A percentile compares a stretch with the other conserved stretches of the same genome.
These are phyloP conservation scores for Melanotaenia maccullochi DNA, from an alignment of 2,797 vertebrate species.

Conservation along the genomic window DNA sequence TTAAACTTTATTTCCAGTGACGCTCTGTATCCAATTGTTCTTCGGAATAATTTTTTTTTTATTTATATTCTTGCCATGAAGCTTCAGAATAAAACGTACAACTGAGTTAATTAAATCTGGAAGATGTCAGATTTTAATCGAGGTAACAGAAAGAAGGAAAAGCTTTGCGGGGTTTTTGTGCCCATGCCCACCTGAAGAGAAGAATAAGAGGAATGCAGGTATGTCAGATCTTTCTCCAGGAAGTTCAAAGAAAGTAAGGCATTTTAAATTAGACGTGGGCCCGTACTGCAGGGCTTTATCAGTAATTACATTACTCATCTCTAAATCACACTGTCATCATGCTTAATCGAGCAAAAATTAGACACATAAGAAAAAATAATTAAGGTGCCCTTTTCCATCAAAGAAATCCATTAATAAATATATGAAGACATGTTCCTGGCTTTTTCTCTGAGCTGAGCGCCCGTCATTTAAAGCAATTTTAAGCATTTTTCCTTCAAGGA, in stretches of 20 bases:
- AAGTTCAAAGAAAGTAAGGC: constrained; percentile 72
- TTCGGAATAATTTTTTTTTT: constrained; percentile 64
- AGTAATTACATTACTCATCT: constrained; percentile 78
- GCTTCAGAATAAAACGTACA: constrained; percentile 56
- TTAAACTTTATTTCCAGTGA: constrained; percentile 58
- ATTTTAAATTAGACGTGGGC: constrained; percentile 71
- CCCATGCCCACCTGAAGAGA: constrained; percentile 45
- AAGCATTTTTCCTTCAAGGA: constrained; percentile 41
- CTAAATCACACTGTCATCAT: constrained; percentile 74
- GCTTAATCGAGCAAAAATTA: constrained; percentile 74
- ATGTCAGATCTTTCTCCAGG: constrained; percentile 54
- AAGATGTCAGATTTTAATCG: constrained; percentile 77
- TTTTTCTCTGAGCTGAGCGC: constrained; percentile 12
- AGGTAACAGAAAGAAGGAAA: constrained; percentile 56
- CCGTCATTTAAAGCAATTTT: constrained; percentile 45
- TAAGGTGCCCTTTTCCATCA: constrained; percentile 70
- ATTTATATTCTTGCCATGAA: constrained; percentile 63
- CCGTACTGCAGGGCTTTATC: constrained; percentile 74
- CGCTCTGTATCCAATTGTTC: constrained; percentile 65
- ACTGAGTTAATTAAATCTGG: constrained; percentile 77
- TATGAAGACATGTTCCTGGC: constrained; percentile 18
- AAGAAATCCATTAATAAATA: constrained; percentile 70
- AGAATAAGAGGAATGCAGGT: constrained; percentile 57
- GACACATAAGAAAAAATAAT: constrained; percentile 69
- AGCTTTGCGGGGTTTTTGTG: constrained; percentile 65